These are phyloP conservation scores for Reticulitermes lucifugus DNA, from an alignment of 2,888 invertebrate genomes.

Conservation along the genomic window DNA sequence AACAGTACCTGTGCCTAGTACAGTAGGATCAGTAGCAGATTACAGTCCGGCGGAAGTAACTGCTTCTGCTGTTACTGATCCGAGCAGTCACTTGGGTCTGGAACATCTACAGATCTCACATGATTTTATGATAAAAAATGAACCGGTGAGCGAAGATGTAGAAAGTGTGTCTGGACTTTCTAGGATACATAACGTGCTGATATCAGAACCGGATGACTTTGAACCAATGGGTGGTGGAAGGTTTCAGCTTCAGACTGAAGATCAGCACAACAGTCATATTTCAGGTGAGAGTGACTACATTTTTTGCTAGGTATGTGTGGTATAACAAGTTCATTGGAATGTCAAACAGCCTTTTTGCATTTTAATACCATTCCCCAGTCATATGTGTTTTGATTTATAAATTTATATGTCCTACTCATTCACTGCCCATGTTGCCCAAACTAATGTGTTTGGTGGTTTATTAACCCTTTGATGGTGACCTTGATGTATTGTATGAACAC, in stretches of 20 bases:
- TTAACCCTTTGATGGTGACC: too few relatives aligned
- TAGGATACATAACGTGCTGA: conserved; percentile 73
- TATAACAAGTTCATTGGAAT: background rate
- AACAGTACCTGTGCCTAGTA: background rate
- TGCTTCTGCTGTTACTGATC: background rate
- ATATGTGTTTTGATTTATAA: too few relatives aligned
- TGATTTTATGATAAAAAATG: conserved; percentile 37
- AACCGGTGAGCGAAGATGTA: conserved; percentile 47
- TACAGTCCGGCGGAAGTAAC: background rate
- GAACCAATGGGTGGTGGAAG: conserved; percentile 78
- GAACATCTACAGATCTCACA: background rate
- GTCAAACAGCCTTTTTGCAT: too few relatives aligned
- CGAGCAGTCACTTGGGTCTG: background rate
- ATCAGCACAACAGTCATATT: conserved; percentile 67
- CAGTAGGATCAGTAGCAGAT: background rate
- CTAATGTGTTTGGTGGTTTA: too few relatives aligned
- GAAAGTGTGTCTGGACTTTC: conserved; percentile 58
- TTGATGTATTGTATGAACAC: too few relatives aligned
- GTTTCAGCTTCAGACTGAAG: conserved; percentile 79
- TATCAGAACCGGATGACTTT: conserved; percentile 82
- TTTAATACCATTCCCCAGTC: too few relatives aligned
- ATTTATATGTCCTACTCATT: too few relatives aligned
- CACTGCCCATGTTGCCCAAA: too few relatives aligned
- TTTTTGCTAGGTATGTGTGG: background rate
- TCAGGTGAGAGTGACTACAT: conserved; percentile 35